Conservation (phyloP, 1,140 invertebrate genomes). For the Drosophila nebulosa region DNA sequence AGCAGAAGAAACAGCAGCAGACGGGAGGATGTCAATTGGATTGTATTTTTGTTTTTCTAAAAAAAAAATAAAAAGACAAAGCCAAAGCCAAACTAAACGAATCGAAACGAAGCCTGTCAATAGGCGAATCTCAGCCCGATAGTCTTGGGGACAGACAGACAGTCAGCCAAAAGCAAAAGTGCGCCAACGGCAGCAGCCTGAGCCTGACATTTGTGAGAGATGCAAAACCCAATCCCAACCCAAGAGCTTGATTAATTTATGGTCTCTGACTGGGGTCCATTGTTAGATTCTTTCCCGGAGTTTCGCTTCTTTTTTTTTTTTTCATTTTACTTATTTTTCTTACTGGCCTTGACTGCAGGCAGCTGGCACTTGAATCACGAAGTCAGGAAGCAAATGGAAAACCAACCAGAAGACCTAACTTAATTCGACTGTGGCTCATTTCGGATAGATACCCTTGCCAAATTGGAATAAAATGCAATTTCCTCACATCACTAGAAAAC, state of each 20-base stretch:
- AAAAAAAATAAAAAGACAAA: constrained; percentile 15
- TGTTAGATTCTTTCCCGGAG: constrained; percentile 37
- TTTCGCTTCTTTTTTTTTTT: constrained; percentile 12
- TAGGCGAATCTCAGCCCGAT: constrained; percentile 38
- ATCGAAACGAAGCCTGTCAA: constrained; percentile 34
- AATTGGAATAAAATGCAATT: neutral
- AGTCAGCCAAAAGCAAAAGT: constrained; percentile 35
- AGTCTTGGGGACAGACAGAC: neutral
- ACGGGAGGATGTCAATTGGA: constrained; percentile 45
- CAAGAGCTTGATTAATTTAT: constrained; percentile 70
- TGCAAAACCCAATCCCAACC: constrained; percentile 47
- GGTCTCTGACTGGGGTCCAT: constrained; percentile 45
- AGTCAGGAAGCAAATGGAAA: constrained; percentile 15
- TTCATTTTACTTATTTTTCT: constrained; percentile 28
- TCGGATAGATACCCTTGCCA: neutral
- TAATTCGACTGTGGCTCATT: neutral
- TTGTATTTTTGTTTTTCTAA: neutral
- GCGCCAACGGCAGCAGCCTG: constrained; percentile 38
- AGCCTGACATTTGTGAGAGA: constrained; percentile 47
- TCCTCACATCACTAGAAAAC: too few relatives aligned
- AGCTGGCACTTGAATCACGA: constrained; percentile 59
- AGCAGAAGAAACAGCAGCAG: neutral
- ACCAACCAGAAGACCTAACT: neutral
- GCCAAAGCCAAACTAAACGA: neutral
- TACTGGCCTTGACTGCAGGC: constrained; percentile 61